Conservation (phyloP, 2,797 vertebrate genomes). For the Scomberomorus guttatus region DNA sequence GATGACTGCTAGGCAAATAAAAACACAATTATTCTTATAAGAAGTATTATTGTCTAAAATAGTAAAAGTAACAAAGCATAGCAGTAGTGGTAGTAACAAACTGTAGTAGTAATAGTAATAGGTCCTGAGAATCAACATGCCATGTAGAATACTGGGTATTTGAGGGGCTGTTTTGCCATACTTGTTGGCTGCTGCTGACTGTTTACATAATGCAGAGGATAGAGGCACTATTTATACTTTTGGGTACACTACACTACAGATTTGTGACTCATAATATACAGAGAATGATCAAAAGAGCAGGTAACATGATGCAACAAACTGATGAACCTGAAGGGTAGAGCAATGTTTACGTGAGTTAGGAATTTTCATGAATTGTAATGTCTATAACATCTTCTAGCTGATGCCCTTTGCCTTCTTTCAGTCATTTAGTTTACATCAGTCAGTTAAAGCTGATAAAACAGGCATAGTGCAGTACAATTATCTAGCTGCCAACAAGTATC, state of each 20-base stretch:
- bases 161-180: neutral
- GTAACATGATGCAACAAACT: neutral
- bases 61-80: neutral
- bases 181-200: slow-evolving; percentile 10
- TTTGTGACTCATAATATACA: neutral
- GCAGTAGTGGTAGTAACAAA: neutral
- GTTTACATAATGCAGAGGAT: neutral
- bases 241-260: no score
- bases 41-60: neutral
- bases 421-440: neutral
- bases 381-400: no score
- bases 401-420: neutral
- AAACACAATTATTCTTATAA: neutral
- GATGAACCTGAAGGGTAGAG: neutral
- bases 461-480: neutral
- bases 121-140: neutral
- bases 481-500: neutral
- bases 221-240: no score
- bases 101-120: neutral
- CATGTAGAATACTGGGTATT: neutral
- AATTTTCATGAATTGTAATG: neutral
- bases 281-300: neutral
- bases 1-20: neutral
- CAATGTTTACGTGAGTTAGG: neutral
- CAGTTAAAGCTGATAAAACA: neutral